Base-by-base conservation (phyloP, 2,113 vertebrate species). In the Eubucco bourcierii region DNA sequence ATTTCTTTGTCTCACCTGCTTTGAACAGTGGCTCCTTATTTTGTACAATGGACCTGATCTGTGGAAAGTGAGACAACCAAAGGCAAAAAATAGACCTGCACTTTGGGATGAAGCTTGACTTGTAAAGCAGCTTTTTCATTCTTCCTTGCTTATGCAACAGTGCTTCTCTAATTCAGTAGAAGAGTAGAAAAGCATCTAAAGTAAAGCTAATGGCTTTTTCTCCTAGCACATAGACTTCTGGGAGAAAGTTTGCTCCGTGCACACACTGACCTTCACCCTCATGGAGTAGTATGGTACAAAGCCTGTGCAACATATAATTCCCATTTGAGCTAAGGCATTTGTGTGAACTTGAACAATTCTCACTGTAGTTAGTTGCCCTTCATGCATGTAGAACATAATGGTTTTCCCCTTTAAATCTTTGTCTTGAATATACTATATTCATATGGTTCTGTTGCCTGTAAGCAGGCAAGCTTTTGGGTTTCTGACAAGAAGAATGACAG, bases 131-230 rank as follows among this genome's bases (percentile, higher is more conserved):
- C 15, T 72, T 87, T 84, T 84, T 87, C 21, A 44, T 59, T 61
- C 33, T 37, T 59, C 55, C 67, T 79, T 89, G n/a, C 17, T 84
- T 79, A 76, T 60, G 23, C 37, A 92, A 21, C 41, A 47, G 15
- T 55, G 60, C 4, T 86, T 88, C 61, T 67, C 19, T 66, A 67
- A 46, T 75, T 39, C 10, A n/a, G 33, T 58, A 29, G 19, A 82
- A 76, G 33, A 68, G 31, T 11, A 70, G 59, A 58, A 84, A 72
- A 73, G 23, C 41, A 68, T 71, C 5, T 10, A n/a, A 56, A 75
- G 10, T 88, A 50, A 95, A 80, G 39, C 59, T 84, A 93, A 84
- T 81, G 60, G 27, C 18, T 92, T 96, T 81, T 94, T 87, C 67
- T 84, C n/a, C 37, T 89, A 75, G n/a, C 28, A 56, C n/a, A 37